phyloP scores from a whole-genome alignment of 2,113 vertebrate species.

The Morphnarchus princeps region DNA sequence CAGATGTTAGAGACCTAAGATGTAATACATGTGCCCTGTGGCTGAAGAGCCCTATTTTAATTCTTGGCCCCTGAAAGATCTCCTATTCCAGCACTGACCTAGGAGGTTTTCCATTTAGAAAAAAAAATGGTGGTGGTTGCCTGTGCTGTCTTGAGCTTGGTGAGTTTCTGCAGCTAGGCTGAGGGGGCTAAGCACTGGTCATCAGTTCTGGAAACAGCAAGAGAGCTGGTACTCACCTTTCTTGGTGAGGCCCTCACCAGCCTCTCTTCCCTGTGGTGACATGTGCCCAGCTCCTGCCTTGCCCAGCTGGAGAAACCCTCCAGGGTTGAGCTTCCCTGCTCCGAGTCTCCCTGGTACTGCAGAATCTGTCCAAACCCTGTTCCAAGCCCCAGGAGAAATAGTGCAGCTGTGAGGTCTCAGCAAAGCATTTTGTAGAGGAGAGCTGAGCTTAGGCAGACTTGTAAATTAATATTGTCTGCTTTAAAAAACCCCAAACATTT shows the following conservation, averaged over 20 bases:
- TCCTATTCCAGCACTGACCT: background rate
- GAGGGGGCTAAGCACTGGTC: background rate
- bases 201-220: background rate
- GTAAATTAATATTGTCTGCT: background rate
- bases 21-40: background rate
- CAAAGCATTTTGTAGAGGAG: background rate
- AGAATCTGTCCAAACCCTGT: background rate
- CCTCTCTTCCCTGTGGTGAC: background rate
- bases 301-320: background rate
- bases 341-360: background rate
- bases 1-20: background rate
- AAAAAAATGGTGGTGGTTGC: background rate
- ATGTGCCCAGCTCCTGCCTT: background rate
- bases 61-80: background rate
- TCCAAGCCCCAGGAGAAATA: background rate
- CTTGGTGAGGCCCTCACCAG: background rate
- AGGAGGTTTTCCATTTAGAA: background rate
- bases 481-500: background rate
- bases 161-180: background rate
- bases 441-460: background rate
- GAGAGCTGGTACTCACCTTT: background rate
- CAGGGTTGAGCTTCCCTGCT: background rate
- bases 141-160: background rate
- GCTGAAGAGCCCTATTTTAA: background rate
- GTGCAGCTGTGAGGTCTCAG: background rate